phyloP scores from a whole-genome alignment of 2,113 vertebrate species.

The Neogobius melanostomus region DNA sequence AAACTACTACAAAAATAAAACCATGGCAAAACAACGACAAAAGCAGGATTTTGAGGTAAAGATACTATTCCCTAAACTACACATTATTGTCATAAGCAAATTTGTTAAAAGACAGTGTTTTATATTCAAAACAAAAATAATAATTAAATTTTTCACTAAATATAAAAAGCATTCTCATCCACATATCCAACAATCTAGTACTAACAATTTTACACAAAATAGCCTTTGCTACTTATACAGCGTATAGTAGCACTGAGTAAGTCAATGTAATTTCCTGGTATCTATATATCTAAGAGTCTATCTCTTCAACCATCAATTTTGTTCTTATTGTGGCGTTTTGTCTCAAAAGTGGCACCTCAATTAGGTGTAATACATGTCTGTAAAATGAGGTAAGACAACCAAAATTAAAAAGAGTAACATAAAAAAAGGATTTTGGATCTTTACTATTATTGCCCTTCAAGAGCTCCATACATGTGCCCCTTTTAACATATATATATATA shows the following conservation, averaged over 20 bases:
- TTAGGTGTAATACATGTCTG: background rate
- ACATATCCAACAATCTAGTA: no score
- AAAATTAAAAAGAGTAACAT: slow-evolving; percentile 18
- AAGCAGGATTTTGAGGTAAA: background rate
- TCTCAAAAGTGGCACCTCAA: background rate
- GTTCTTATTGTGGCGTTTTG: background rate
- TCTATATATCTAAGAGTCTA: no score
- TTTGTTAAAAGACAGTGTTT: background rate
- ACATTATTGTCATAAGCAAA: background rate
- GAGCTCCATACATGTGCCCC: slow-evolving; percentile 74
- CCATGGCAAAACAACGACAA: slow-evolving; percentile 53
- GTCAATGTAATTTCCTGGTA: no score
- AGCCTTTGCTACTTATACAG: no score
- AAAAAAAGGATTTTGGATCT: slow-evolving; percentile 19
- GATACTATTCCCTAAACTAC: background rate
- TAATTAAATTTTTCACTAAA: no score
- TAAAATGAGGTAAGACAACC: slow-evolving; percentile 8
- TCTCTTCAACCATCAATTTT: background rate
- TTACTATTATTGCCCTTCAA: slow-evolving; percentile 62
- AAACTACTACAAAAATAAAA: slow-evolving; percentile 57
- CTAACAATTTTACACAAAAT: no score
- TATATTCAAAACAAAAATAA: no score
- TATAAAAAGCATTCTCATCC: no score
- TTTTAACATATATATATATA: slow-evolving; percentile 44
- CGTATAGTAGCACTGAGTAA: no score